Evolutionary conservation across 2,113 vertebrate species (phyloP).

Genomic region (Narcine bancroftii): DNA sequence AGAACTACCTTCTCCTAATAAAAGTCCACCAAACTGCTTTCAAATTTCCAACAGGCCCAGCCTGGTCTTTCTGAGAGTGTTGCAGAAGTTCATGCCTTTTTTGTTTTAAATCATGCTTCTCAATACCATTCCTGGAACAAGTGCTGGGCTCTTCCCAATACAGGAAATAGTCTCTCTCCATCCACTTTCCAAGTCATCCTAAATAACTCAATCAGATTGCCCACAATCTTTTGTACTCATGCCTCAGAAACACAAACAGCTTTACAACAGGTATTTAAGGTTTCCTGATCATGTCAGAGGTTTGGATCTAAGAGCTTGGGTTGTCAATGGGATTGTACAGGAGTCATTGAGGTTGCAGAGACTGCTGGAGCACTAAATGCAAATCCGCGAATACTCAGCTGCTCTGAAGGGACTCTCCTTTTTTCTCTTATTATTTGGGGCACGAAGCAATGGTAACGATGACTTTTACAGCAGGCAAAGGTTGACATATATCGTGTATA

Average conservation of each 20-base stretch:
- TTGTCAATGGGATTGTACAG: too few species aligned
- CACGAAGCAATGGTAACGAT: too few species aligned
- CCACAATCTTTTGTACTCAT: background rate
- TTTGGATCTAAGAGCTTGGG: too few species aligned
- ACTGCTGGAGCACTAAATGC: too few species aligned
- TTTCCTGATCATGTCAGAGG: too few species aligned
- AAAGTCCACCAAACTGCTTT: background rate
- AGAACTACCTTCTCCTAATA: background rate
- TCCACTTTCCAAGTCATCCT: background rate
- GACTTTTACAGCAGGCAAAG: too few species aligned
- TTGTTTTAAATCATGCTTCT: background rate
- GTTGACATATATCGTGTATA: too few species aligned
- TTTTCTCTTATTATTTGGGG: too few species aligned
- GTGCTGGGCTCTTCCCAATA: background rate
- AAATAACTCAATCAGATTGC: background rate
- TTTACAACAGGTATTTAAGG: too few species aligned
- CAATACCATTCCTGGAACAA: background rate
- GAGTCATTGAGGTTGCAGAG: too few species aligned
- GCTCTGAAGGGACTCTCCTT: too few species aligned
- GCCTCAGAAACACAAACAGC: background rate
- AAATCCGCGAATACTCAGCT: too few species aligned
- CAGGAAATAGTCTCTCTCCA: background rate
- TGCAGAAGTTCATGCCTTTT: background rate
- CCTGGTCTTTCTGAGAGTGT: background rate
- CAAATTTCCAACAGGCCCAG: background rate